Conservation (phyloP, 2,113 vertebrate species). For the Nanorana parkeri region DNA sequence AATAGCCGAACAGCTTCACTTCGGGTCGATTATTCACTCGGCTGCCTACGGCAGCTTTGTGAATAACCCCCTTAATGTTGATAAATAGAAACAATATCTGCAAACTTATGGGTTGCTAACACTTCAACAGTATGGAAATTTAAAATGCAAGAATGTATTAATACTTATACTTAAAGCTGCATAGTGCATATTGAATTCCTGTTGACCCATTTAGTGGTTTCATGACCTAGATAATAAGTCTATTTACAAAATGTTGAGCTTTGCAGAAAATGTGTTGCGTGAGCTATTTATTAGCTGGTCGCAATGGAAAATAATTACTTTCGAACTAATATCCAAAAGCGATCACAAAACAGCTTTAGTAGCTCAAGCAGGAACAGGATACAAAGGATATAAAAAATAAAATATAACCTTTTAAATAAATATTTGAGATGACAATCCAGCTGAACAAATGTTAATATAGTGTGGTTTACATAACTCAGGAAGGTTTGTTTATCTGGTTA, state of each 20-base stretch:
- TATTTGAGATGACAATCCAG: slow-evolving; percentile 19
- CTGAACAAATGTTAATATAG: slow-evolving; percentile 32
- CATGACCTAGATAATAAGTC: slow-evolving; percentile 22
- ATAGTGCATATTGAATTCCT: slow-evolving; percentile 1
- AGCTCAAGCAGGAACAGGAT: background rate
- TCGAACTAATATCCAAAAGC: background rate
- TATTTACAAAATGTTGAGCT: slow-evolving; percentile 4
- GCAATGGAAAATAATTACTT: background rate
- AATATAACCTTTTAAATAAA: slow-evolving; percentile 14
- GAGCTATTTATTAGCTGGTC: background rate
- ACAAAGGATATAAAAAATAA: background rate
- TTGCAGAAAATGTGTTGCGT: slow-evolving; percentile 16
- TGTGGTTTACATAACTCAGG: background rate
- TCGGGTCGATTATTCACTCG: no score
- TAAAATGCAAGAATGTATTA: no score
- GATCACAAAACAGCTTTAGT: background rate
- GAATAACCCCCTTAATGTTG: no score
- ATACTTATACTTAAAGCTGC: background rate
- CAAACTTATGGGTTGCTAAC: no score
- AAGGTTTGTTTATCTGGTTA: background rate
- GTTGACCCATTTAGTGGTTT: slow-evolving; percentile 12
- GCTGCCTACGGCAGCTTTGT: no score
- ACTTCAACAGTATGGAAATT: no score
- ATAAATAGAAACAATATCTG: no score
- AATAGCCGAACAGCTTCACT: no score